A percentile compares a stretch with the other conserved stretches of the same genome.
Evolutionary conservation across 2,797 vertebrate species (phyloP).

Genomic region (Anolis apletophallus): DNA sequence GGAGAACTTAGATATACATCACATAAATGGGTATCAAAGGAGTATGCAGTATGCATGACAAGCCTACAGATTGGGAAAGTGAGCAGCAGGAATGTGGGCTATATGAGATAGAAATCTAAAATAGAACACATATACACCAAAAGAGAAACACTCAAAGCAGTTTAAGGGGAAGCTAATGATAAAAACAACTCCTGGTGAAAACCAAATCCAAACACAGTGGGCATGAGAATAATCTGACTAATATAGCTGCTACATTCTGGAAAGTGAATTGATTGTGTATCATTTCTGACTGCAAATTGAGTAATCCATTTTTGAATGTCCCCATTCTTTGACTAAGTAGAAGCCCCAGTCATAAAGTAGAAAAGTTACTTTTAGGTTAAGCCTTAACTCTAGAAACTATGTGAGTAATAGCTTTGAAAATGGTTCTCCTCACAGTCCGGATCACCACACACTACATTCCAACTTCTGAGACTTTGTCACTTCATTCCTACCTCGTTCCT

Average conservation of each 20-base stretch:
- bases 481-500: neutral
- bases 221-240: neutral
- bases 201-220: neutral
- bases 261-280: neutral
- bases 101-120: neutral
- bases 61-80: slow-evolving; percentile 5
- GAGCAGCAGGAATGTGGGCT: neutral
- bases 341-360: neutral
- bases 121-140: neutral
- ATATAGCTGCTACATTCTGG: neutral
- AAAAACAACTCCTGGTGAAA: neutral
- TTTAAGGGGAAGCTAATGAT: neutral
- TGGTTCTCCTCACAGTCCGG: neutral
- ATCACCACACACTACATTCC: neutral
- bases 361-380: neutral
- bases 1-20: neutral
- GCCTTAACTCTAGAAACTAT: neutral
- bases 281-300: neutral
- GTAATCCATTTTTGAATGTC: neutral
- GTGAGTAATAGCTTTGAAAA: neutral
- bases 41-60: neutral
- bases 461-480: neutral
- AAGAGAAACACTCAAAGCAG: neutral
- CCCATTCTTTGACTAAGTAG: neutral
- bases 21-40: neutral